Evolutionary conservation across 2,797 vertebrate species (phyloP), one percentile per base, ranked within the genome.

Genomic region (Amphiprion clarkii): DNA sequence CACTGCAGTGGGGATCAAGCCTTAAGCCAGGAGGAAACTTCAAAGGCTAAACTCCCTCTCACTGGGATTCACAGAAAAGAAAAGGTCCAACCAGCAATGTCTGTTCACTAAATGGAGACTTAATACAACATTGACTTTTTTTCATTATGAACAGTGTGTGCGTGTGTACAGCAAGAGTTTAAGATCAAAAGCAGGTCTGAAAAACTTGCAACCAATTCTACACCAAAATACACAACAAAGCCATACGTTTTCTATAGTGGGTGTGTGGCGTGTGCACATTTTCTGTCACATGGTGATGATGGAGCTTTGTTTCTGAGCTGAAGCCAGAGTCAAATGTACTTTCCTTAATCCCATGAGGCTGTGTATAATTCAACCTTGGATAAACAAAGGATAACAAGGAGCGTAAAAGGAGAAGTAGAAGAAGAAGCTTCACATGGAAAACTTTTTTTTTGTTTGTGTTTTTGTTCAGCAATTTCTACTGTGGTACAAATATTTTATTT

Each of bases 271-370:
- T n/a, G 31, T 17, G 64, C 56, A 44, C 21, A n/a, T 12, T 64
- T 71, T 67, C 55, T 67, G 61, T 76, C 59, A 76, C 49, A 33
- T 27, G 56, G 58, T 55, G 29, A 71, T 83, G 84, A 83, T 78
- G 74, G 76, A 75, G 72, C 78, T 87, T 83, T 76, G 76, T 74
- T 78, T 71, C 52, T 10, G 58, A 40, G 46, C 27, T 68, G 72
- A 85, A 72, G 76, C 59, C 74, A 78, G 61, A 65, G 46, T 58
- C 25, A 54, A 52, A 53, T 79, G 57, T 19, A 53, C 70, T 74
- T 67, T 71, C 60, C 71, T 66, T 79, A 68, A 65, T 61, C 55
- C 31, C 23, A 68, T 49, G 8, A 70, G 3, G 12, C 13, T 71
- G 80, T 78, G 71, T 65, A 79, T 74, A 76, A 74, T 82, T 83